A percentile compares a stretch with the other conserved stretches of the same genome.
Conservation (phyloP, 2,113 vertebrate species). For the Pagrus major region DNA sequence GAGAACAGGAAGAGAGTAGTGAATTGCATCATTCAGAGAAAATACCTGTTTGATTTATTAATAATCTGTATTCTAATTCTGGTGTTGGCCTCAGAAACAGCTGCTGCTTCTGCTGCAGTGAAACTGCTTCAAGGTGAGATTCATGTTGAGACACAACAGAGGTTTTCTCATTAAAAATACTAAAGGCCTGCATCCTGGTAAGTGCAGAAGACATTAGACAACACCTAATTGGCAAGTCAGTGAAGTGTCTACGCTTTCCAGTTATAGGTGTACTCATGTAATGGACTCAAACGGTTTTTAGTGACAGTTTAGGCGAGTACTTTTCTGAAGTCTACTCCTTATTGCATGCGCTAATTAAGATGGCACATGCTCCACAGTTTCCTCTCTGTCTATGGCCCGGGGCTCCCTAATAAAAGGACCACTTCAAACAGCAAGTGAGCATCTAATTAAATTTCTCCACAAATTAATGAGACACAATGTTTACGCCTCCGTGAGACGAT, state of each 20-base stretch:
- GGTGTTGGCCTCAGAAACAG: background rate
- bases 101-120: conserved; percentile 4
- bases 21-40: background rate
- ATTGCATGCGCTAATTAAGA: conserved; percentile 57
- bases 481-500: conserved; percentile 51
- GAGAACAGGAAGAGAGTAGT: background rate
- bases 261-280: conserved; percentile 24
- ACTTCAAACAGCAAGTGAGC: conserved; percentile 69
- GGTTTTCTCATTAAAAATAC: conserved; percentile 10
- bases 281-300: background rate
- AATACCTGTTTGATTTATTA: conserved; percentile 2
- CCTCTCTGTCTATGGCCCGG: conserved; percentile 35
- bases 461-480: conserved; percentile 73
- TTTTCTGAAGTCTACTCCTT: conserved; percentile 16
- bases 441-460: conserved; percentile 72
- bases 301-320: background rate
- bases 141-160: conserved; percentile 13
- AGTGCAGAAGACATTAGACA: conserved; percentile 16
- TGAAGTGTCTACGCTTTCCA: conserved; percentile 3
- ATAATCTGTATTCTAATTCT: background rate
- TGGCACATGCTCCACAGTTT: conserved; percentile 28
- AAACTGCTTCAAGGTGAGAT: conserved; percentile 23
- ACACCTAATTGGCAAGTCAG: background rate
- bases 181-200: background rate
- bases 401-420: conserved; percentile 55